phyloP scores from a whole-genome alignment of 2,113 vertebrate genomes.

The Eurystomus gularis region DNA sequence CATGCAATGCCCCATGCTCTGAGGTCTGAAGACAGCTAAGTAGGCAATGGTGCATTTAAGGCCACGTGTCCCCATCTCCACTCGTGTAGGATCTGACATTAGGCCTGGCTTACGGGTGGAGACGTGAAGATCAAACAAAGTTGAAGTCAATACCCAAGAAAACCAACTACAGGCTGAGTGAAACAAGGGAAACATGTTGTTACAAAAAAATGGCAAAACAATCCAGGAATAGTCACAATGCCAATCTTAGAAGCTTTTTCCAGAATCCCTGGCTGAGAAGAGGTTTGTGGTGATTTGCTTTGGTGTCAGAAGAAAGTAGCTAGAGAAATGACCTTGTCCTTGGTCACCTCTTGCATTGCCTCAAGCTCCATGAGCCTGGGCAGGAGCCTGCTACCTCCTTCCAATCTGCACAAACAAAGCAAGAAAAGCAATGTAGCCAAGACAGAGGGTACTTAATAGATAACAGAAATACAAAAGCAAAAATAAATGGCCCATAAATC shows the following conservation, averaged over 20 bases:
- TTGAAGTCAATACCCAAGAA: not conserved
- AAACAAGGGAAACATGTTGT: not conserved
- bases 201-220: not conserved
- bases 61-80: not conserved
- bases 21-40: not conserved
- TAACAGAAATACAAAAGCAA: not conserved
- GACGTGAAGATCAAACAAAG: not conserved
- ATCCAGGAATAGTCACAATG: not conserved
- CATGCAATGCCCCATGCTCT: fast-evolving
- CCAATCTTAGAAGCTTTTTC: not conserved
- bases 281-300: not conserved
- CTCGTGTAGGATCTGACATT: not conserved
- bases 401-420: not conserved
- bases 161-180: not conserved
- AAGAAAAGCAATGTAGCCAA: not conserved
- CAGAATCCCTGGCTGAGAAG: not conserved
- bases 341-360: not conserved
- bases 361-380: not conserved
- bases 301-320: not conserved
- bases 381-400: not conserved
- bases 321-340: not conserved
- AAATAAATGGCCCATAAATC: not conserved
- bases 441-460: not conserved
- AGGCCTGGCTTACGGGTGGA: not conserved
- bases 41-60: not conserved